Base-by-base conservation (phyloP, 2,113 vertebrate species). In the Cynoglossus semilaevis region DNA sequence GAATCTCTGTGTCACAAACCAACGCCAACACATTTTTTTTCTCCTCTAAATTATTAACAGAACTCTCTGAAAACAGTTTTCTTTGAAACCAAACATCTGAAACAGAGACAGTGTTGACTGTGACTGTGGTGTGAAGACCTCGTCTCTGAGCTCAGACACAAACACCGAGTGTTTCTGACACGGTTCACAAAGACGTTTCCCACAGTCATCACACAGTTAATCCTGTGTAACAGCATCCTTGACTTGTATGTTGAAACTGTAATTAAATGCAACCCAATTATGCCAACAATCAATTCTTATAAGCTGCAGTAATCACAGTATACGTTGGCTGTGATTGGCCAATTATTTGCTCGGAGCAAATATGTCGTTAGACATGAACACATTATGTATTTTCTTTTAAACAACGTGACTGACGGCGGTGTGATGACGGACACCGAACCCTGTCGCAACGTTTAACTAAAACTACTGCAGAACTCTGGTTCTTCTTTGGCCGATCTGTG, bases 391-490 rank as follows among this genome's bases (percentile, higher is more conserved):
- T 10, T 38, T 3, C 37, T 13, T 12, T 41, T 41, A 9, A 13
- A 41, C 38, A 54, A 38, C 11, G 29, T 22, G 11, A 14, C 18
- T 37, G 17, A 10, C 22, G 29, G 4, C 11, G 35, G 22, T 36
- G 18, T 7, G 22, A 9, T 13, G 29, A 22, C 35, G 16, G n/a
- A n/a, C n/a, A n/a, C n/a, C n/a, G n/a, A n/a, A n/a, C n/a, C n/a
- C n/a, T n/a, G n/a, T n/a, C n/a, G n/a, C n/a, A n/a, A n/a, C 7
- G 12, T 29, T 15, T 34, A 35, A 64, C 52, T 49, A 19, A 48
- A 63, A 52, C 22, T 16, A 17, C 38, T 36, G 42, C 16, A n/a
- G 14, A 37, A 15, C 18, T 16, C 40, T 38, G 8, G 19, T 18
- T 58, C 13, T 16, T 43, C n/a, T 12, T n/a, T n/a, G n/a, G n/a